phyloP scores from a whole-genome alignment of 2,888 invertebrate genomes.

The Standfussiana lucernea region DNA sequence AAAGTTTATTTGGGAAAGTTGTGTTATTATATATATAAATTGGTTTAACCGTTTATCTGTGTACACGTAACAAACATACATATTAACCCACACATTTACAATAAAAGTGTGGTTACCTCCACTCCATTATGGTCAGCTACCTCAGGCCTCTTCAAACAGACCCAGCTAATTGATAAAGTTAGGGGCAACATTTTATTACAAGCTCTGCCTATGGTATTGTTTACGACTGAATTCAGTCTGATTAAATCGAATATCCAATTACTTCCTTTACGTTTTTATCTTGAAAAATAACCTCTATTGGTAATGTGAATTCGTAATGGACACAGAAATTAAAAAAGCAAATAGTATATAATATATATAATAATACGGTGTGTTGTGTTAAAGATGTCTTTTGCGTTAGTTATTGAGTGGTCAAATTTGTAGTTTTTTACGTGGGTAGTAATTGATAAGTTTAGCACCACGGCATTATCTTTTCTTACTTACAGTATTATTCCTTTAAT shows the following conservation, averaged over 20 bases:
- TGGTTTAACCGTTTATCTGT: too few relatives aligned
- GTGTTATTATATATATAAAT: too few relatives aligned
- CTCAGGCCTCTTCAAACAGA: slow-evolving; percentile 9
- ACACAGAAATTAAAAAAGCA: not conserved
- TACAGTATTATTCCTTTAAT: not conserved
- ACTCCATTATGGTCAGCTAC: slow-evolving; percentile 11
- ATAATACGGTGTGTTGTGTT: not conserved
- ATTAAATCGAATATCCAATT: not conserved
- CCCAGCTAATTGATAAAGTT: slow-evolving; percentile 23
- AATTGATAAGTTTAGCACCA: too few relatives aligned
- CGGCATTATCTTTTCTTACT: not conserved
- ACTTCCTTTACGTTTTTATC: too few relatives aligned
- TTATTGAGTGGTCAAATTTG: not conserved
- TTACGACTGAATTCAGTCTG: not conserved
- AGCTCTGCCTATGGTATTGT: not conserved
- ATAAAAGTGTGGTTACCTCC: not conserved
- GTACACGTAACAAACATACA: not conserved
- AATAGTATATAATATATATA: not conserved
- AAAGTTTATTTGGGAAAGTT: too few relatives aligned
- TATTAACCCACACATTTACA: not conserved
- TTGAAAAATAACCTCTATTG: too few relatives aligned
- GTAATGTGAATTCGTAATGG: too few relatives aligned
- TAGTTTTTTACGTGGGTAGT: too few relatives aligned
- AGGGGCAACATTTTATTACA: not conserved
- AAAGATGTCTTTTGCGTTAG: not conserved